These are phyloP conservation scores for Ridgeia piscesae DNA, from an alignment of 1,140 invertebrate species.

Conservation along the genomic window DNA sequence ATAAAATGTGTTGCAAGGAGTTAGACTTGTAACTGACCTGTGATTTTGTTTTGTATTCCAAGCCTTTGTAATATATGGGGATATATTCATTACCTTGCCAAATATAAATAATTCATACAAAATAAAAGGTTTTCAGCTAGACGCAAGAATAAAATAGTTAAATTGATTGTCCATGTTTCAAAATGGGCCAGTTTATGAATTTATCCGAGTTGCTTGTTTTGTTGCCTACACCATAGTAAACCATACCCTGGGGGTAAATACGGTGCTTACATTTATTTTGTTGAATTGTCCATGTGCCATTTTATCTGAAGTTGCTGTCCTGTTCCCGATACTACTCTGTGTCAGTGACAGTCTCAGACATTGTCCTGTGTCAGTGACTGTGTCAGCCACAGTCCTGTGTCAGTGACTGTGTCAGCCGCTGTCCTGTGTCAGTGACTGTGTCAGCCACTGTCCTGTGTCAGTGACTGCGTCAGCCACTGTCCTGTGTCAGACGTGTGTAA, in stretches of 20 bases:
- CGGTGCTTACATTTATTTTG: background rate
- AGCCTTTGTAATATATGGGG: background rate
- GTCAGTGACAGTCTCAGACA: too few species aligned
- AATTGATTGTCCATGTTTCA: background rate
- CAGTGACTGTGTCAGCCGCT: too few species aligned
- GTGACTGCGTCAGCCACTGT: too few species aligned
- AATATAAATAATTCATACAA: background rate
- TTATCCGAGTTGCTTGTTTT: background rate
- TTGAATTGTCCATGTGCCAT: background rate
- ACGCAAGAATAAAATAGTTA: background rate
- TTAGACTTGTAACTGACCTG: background rate
- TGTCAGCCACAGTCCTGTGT: too few species aligned
- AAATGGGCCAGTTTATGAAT: background rate
- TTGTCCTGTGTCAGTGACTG: too few species aligned
- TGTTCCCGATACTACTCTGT: too few species aligned
- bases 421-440: too few species aligned
- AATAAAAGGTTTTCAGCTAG: background rate
- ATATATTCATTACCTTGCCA: background rate
- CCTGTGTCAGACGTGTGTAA: background rate
- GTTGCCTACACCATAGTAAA: background rate
- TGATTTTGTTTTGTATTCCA: background rate
- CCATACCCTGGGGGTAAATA: background rate
- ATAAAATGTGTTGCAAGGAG: background rate
- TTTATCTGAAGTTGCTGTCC: too few species aligned
- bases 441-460: too few species aligned